Evolutionary conservation across 64 coral and sea anemone species (phyloP).

Genomic region (Actinia equina): DNA sequence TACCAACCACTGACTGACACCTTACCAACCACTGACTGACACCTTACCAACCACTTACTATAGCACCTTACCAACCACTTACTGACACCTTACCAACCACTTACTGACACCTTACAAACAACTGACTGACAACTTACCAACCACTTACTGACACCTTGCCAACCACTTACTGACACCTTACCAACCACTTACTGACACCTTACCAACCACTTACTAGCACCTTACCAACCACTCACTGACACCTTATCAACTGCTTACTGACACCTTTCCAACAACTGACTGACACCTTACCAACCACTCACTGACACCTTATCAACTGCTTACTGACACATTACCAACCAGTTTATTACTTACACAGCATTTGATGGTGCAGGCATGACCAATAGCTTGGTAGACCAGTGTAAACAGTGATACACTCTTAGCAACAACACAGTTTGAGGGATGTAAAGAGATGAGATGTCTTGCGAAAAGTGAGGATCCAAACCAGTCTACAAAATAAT

Average conservation of each 20-base stretch:
- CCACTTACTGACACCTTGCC: not conserved
- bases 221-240: not conserved
- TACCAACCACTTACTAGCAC: too few species aligned
- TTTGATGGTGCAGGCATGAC: slow-evolving; percentile 75
- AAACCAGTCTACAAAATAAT: slow-evolving; percentile 85
- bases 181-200: too few species aligned
- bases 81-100: too few species aligned
- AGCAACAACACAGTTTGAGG: slow-evolving; percentile 56
- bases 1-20: too few species aligned
- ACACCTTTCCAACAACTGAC: not conserved
- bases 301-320: not conserved
- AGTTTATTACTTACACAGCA: slow-evolving; percentile 72
- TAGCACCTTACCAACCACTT: too few species aligned
- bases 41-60: too few species aligned
- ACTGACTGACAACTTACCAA: slow-evolving; percentile 35
- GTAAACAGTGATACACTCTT: slow-evolving; percentile 56
- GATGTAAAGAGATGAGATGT: slow-evolving; percentile 70
- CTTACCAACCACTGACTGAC: too few species aligned
- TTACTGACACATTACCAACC: not conserved
- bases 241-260: not conserved
- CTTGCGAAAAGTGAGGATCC: slow-evolving; percentile 45
- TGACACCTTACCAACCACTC: slow-evolving; percentile 24
- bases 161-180: not conserved
- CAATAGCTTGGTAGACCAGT: slow-evolving; percentile 71
- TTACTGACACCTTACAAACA: too few species aligned